Base-by-base conservation (phyloP, 2,797 vertebrate species). In the Tolypeutes matacus region DNA sequence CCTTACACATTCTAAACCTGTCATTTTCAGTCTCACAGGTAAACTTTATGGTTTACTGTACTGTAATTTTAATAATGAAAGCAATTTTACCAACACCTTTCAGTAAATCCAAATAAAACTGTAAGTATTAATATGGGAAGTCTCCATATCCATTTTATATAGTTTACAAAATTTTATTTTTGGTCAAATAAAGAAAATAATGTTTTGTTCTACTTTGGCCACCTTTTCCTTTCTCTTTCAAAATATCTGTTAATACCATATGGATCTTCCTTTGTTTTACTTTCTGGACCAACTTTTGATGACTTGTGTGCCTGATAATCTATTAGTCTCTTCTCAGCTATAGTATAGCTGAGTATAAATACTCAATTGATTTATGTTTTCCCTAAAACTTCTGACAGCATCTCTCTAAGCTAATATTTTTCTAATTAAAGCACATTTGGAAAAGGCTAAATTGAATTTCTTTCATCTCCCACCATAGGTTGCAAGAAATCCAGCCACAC, bases 1-100 rank as follows among this genome's bases (percentile, higher is more conserved):
- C 85, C 76, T 95, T 92, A 58, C 42, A 75, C 85, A 78, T 78
- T 93, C 77, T 95, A 95, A 96, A 93, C 92, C 85, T 95, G 90
- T 92, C 88, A 83, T 93, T 80, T 90, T 93, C 49, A 77, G 49
- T 76, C 82, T 96, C 56, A 36, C 36, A 49, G 39, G 49, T 96
- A 92, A 94, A 86, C 62, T 93, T 91, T 62, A 78, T 93, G 70
- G 69, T 93, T 96, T 93, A 62, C 73, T 76, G 39, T 88, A 69
- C 65, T 76, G 3, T 88, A 49, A 88, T 93, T 89, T 96, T 89
- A 95, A 95, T 89, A 91, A 25, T 62, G 49, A 96, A 86, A 72
- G 25, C 18, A 90, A 53, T 91, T 83, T 94, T 91, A 70, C 31
- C n/a, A 73, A n/a, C 6, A 62, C 39, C 31, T 96, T 94, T 92